These are phyloP conservation scores for Ridgeia piscesae DNA, from an alignment of 1,140 invertebrate genomes.

Conservation along the genomic window DNA sequence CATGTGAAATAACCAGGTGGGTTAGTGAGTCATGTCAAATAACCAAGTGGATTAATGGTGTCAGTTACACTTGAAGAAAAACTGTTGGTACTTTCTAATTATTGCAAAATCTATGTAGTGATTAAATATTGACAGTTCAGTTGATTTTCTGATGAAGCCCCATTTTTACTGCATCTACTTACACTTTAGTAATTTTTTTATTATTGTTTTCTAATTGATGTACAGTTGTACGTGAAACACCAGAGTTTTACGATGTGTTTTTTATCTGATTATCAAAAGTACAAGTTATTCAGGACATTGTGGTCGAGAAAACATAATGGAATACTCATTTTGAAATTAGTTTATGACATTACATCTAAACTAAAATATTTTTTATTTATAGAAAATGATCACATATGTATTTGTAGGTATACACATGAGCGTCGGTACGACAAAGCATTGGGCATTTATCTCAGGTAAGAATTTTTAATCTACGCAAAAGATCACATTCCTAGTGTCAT, in stretches of 20 bases:
- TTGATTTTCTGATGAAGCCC: background rate
- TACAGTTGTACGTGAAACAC: too few species aligned
- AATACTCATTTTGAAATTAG: background rate
- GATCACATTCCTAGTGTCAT: too few species aligned
- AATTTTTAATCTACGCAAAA: background rate
- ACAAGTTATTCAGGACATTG: too few species aligned
- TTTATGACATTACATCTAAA: conserved; percentile 8
- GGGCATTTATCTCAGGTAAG: conserved; percentile 84
- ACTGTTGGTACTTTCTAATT: too few species aligned
- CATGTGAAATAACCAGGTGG: too few species aligned
- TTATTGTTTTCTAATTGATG: too few species aligned
- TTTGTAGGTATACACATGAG: conserved; percentile 76
- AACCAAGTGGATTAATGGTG: too few species aligned
- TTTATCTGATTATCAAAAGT: too few species aligned
- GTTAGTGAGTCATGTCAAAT: conserved; percentile 34
- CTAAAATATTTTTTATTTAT: conserved; percentile 13
- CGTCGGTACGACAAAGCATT: conserved; percentile 90
- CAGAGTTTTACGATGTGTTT: background rate
- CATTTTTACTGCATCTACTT: background rate
- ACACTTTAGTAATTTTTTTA: background rate
- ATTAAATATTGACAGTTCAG: background rate
- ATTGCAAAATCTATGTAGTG: too few species aligned
- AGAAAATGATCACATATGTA: background rate
- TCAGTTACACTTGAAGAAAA: too few species aligned
- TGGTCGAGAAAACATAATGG: too few species aligned